Conservation (phyloP, 2,797 vertebrate genomes). For the Chloroceryle inda region DNA sequence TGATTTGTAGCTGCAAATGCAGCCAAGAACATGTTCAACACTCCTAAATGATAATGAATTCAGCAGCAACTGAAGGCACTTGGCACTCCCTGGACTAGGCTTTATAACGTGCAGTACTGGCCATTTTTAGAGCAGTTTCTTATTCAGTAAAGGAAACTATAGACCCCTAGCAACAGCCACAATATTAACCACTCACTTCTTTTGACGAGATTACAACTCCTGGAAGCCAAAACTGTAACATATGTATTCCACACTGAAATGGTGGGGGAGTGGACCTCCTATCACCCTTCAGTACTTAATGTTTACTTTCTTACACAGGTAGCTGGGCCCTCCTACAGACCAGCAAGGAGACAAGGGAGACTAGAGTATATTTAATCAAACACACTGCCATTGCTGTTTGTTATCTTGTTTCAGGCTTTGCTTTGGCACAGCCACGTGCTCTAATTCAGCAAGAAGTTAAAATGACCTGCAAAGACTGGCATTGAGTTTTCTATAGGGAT, state of each 20-base stretch:
- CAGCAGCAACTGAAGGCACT: background rate
- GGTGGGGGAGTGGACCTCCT: background rate
- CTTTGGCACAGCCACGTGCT: background rate
- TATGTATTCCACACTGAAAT: background rate
- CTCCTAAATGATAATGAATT: background rate
- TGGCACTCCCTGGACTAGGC: background rate
- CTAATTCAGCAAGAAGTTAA: background rate
- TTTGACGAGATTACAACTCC: background rate
- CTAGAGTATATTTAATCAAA: background rate
- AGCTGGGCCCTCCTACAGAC: background rate
- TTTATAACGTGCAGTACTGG: background rate
- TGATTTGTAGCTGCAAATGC: background rate
- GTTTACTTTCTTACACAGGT: background rate
- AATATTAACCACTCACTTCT: background rate
- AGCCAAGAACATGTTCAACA: background rate
- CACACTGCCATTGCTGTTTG: background rate
- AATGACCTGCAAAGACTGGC: background rate
- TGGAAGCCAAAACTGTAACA: background rate
- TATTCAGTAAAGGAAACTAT: background rate
- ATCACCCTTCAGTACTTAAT: background rate
- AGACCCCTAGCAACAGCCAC: background rate
- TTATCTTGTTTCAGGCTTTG: background rate
- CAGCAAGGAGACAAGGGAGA: background rate
- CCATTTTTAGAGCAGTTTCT: background rate
- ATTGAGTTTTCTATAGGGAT: background rate